Conservation (phyloP, 2,113 vertebrate species). For the Raphicerus campestris region DNA sequence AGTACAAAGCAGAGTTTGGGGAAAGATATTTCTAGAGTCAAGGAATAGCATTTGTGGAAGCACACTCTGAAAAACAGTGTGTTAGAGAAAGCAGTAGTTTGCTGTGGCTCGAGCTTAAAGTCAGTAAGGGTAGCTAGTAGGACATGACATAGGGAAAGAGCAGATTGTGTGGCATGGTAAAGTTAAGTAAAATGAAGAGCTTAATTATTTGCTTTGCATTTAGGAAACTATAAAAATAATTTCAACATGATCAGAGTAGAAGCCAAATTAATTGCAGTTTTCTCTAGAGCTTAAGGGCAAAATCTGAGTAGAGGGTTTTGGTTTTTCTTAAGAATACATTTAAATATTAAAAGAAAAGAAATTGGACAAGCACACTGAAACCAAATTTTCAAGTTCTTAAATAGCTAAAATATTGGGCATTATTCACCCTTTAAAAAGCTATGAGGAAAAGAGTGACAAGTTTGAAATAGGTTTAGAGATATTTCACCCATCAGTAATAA, state of each 20-base stretch:
- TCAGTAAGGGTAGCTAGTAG: background rate
- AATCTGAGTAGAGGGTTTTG: background rate
- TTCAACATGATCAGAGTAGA: background rate
- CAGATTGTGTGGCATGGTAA: background rate
- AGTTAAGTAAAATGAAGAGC: background rate
- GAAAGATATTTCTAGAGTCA: background rate
- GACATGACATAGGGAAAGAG: background rate
- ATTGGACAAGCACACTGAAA: background rate
- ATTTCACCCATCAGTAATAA: background rate
- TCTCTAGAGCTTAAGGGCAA: background rate
- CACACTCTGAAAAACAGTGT: background rate
- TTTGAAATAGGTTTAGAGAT: background rate
- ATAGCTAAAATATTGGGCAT: background rate
- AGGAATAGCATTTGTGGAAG: background rate
- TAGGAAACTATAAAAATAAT: constrained; percentile 29
- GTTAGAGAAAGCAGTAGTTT: background rate
- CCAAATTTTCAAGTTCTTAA: background rate
- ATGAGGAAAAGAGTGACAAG: background rate
- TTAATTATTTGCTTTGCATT: constrained; percentile 15
- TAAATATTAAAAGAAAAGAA: background rate
- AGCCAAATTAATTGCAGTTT: background rate
- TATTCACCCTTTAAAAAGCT: background rate
- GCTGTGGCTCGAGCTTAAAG: background rate
- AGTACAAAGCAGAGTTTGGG: background rate
- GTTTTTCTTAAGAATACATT: background rate